phyloP scores from a whole-genome alignment of 2,888 invertebrate genomes.

The Drosophila rellima region DNA sequence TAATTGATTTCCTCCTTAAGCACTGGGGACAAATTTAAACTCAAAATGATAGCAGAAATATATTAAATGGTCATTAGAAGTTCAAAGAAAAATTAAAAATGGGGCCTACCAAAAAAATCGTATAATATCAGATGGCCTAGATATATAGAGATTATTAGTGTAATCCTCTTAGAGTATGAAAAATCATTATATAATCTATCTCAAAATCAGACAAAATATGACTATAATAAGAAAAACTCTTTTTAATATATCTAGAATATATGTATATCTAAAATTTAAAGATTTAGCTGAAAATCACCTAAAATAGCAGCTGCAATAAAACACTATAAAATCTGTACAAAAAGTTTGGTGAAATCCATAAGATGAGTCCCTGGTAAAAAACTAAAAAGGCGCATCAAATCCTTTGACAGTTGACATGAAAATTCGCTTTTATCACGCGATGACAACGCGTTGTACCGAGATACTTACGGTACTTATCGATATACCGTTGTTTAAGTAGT shows the following conservation, averaged over 20 bases:
- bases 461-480: not conserved
- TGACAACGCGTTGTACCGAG: constrained; percentile 28
- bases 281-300: not conserved
- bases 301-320: constrained; percentile 5
- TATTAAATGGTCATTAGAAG: too few relatives aligned
- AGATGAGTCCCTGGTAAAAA: constrained; percentile 3
- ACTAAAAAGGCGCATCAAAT: constrained; percentile 60
- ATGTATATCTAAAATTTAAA: not conserved
- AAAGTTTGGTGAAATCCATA: not conserved
- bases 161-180: too few relatives aligned
- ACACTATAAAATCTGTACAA: not conserved
- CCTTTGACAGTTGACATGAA: constrained; percentile 78
- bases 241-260: not conserved
- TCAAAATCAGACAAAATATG: not conserved
- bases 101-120: too few relatives aligned
- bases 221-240: not conserved
- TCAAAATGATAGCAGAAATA: too few relatives aligned
- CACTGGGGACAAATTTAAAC: too few relatives aligned
- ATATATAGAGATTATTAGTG: too few relatives aligned
- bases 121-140: too few relatives aligned
- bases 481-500: constrained; percentile 32
- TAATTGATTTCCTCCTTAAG: too few relatives aligned
- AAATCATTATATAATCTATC: too few relatives aligned
- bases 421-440: constrained; percentile 69
- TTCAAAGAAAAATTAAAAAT: too few relatives aligned